Conservation (phyloP, 2,888 invertebrate species). For the Bugula neritina region DNA sequence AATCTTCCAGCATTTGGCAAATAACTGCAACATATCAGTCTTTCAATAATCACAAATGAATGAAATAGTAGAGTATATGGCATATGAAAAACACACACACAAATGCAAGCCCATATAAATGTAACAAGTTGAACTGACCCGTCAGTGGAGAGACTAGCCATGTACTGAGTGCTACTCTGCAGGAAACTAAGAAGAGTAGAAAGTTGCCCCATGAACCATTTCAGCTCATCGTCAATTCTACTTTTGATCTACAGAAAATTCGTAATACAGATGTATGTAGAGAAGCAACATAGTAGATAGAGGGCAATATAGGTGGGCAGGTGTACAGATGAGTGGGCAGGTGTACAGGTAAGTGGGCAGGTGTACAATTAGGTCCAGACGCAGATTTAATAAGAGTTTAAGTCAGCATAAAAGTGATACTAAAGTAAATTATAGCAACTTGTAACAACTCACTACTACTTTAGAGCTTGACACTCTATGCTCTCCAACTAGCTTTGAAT, state of each 20-base stretch:
- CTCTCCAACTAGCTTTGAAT: slow-evolving; percentile 44
- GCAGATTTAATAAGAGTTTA: no score
- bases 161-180: slow-evolving; percentile 60
- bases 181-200: slow-evolving; percentile 71
- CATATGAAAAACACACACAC: no score
- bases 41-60: no score
- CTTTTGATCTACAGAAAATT: slow-evolving; percentile 1
- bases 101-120: no score
- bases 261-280: neutral
- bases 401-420: no score
- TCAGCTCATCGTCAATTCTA: slow-evolving; percentile 63
- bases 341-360: no score
- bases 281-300: neutral
- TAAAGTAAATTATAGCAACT: no score
- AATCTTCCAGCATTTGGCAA: slow-evolving; percentile 8
- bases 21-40: slow-evolving; percentile 27
- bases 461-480: slow-evolving; percentile 34
- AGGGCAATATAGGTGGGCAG: no score
- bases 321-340: no score
- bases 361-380: no score
- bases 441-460: neutral
- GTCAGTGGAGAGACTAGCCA: neutral
- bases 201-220: slow-evolving; percentile 68
- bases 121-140: neutral
- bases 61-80: no score